These are phyloP conservation scores for Molossus alvarezi DNA, from an alignment of 2,797 vertebrate species.

Conservation along the genomic window DNA sequence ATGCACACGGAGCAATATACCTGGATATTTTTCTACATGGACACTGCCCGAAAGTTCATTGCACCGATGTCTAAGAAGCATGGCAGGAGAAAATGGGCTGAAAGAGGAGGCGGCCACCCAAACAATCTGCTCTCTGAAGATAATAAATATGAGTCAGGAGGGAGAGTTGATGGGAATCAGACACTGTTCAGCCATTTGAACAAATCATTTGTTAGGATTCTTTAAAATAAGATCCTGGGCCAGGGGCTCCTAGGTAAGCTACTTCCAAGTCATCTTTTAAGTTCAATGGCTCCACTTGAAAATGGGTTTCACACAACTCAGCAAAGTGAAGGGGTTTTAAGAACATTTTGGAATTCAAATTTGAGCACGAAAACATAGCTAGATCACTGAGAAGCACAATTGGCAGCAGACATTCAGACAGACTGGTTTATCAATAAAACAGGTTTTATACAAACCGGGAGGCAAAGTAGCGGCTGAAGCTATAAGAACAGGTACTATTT, in stretches of 20 bases:
- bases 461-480: neutral
- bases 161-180: neutral
- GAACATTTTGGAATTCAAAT: neutral
- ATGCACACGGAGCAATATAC: neutral
- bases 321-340: neutral
- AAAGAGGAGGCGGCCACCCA: neutral
- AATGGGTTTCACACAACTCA: neutral
- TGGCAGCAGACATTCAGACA: neutral
- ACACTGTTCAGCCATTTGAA: neutral
- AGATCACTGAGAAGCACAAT: neutral
- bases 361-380: neutral
- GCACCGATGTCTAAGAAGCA: neutral
- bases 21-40: neutral
- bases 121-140: neutral
- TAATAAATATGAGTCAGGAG: neutral
- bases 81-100: neutral
- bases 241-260: neutral
- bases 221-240: neutral
- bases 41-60: neutral
- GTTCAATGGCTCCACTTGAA: neutral
- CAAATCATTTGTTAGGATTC: neutral
- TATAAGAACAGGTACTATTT: neutral
- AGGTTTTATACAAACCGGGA: neutral
- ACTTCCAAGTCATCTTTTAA: neutral
- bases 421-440: neutral